phyloP scores from a whole-genome alignment of 2,113 vertebrate species.

The Leucopsar rothschildi region DNA sequence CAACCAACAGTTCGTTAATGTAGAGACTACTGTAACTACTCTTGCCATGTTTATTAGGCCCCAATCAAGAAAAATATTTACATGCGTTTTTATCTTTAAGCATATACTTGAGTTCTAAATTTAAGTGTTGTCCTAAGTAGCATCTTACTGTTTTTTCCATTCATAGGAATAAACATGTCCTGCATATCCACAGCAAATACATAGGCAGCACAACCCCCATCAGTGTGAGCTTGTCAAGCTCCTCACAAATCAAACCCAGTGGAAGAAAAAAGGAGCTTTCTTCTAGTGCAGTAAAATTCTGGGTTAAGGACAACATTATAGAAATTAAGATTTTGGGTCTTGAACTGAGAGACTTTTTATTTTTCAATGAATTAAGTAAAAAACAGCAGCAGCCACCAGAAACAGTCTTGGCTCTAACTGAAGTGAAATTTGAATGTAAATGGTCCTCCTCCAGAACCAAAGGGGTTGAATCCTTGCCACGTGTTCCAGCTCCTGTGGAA shows the following conservation, averaged over 20 bases:
- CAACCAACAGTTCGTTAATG: background rate
- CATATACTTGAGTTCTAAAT: constrained; percentile 39
- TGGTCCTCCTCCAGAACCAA: constrained; percentile 89
- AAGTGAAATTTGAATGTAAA: constrained; percentile 96
- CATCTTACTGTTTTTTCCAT: background rate
- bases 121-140: constrained; percentile 33
- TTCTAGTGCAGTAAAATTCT: constrained; percentile 54
- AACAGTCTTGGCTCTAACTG: constrained; percentile 81
- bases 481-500: constrained; percentile 87
- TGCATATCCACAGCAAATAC: background rate
- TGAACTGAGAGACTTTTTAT: constrained; percentile 62
- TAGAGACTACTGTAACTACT: background rate
- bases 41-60: background rate
- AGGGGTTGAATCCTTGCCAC: constrained; percentile 95
- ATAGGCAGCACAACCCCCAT: background rate
- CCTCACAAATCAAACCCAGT: background rate
- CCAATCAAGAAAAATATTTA: constrained; percentile 31
- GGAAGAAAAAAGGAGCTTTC: background rate
- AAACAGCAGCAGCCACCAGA: constrained; percentile 47
- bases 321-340: constrained; percentile 60
- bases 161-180: background rate
- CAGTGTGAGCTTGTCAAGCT: background rate
- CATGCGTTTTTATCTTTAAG: constrained; percentile 47
- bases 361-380: constrained; percentile 58
- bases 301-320: constrained; percentile 61